A percentile compares a stretch with the other conserved stretches of the same genome.
These are phyloP conservation scores for Emydocephalus ijimae DNA, from an alignment of 2,113 vertebrate species.

Conservation along the genomic window DNA sequence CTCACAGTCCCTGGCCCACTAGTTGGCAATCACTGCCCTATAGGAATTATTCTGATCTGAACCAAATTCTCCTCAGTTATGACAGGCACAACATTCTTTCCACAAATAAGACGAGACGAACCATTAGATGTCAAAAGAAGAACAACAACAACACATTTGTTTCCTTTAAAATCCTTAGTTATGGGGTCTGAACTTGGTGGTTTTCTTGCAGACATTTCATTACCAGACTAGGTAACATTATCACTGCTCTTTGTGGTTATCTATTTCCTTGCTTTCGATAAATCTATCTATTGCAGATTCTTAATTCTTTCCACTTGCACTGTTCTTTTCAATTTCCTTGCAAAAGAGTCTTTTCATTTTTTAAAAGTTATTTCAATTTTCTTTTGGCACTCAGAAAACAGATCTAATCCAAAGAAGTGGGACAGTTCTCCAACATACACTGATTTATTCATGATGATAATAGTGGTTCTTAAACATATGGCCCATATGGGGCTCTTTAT, in stretches of 20 bases:
- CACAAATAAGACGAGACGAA: constrained; percentile 23
- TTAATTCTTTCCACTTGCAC: not conserved
- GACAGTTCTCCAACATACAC: rapidly evolving
- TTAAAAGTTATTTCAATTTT: not conserved
- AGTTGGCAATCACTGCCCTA: not conserved
- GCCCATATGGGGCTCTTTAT: not conserved
- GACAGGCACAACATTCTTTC: constrained; percentile 48
- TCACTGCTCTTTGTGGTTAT: not conserved
- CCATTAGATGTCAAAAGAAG: constrained; percentile 19
- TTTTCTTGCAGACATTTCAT: too few species aligned
- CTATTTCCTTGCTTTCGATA: not conserved
- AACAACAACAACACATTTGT: not conserved
- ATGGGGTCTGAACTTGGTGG: too few species aligned
- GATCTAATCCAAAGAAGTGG: not conserved
- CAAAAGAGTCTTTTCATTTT: not conserved
- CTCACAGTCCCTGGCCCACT: too few species aligned
- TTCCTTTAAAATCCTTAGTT: not conserved
- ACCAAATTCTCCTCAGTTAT: constrained; percentile 15
- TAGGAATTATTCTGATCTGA: constrained; percentile 43
- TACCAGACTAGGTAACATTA: too few species aligned
- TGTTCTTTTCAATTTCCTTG: not conserved
- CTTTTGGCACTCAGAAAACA: not conserved
- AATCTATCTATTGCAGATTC: not conserved
- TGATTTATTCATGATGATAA: not conserved
- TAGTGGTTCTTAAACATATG: not conserved